Base-by-base conservation (phyloP, 2,113 vertebrate genomes). In the Leptobrachium leishanense region DNA sequence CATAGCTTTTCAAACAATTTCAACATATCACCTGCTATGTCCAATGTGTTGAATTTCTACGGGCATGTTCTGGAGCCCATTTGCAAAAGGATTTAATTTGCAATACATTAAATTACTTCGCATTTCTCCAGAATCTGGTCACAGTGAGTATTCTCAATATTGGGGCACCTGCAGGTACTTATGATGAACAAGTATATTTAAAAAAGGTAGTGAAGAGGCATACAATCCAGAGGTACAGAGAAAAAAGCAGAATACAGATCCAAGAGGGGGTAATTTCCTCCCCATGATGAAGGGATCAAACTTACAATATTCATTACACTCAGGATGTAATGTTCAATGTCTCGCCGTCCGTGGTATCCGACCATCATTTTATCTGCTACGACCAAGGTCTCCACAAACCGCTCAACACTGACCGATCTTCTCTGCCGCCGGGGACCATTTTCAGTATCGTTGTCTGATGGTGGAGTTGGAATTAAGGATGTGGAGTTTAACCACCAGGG, bases 271-370 rank as follows among this genome's bases (percentile, higher is more conserved):
- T 3, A 59, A 59, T 11, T 54, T 8, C 50, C 12, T 54, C 9
- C 13, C 2, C 6, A 59, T 39, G 71, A 68, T 46, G 12, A 72
- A 88, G 90, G 92, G 92, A 92, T 95, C 92, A 97, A 96, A 98
- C 97, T 98, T 99, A 99, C 97, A 98, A 99, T 99, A 93, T 99
- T 99, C 97, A 99, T 99, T 84, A 99, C 97, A 67, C 97, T 98
- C 89, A 99, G 85, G 91, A 99, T 93, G 90, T 99, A 99, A 92
- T 98, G 96, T 65, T 99, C 97, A 77, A 99, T 98, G 89, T 99
- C 97, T 91, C 97, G 98, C 88, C 97, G 96, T 67, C 97, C 97
- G 82, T 99, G 97, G 89, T 99, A 99, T 83, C 96, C 95, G 75
- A 98, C 97, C 97, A 99, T 99, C 97, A 99, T 99, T 92, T 97